These are phyloP conservation scores for Myotis findleyi DNA, from an alignment of 2,797 vertebrate genomes.

Conservation along the genomic window DNA sequence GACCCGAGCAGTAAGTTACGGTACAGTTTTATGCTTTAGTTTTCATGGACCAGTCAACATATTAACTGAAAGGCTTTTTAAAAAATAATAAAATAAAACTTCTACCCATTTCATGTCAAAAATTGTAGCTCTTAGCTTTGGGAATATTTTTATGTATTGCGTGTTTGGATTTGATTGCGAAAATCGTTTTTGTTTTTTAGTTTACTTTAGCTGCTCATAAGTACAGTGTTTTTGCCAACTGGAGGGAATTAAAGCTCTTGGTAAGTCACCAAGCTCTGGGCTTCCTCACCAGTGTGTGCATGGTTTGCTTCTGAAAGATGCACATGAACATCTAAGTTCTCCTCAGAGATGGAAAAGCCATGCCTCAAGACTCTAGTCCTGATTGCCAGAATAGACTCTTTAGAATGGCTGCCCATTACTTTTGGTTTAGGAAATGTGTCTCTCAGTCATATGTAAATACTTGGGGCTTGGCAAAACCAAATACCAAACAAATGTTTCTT, in stretches of 20 bases:
- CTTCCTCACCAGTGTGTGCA: neutral
- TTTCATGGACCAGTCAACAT: neutral
- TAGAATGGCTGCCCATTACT: neutral
- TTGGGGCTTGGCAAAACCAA: constrained; percentile 32
- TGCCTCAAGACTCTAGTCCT: neutral
- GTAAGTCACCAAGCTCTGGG: neutral
- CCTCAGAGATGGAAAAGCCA: neutral
- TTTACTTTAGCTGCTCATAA: neutral
- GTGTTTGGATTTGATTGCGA: constrained; percentile 7
- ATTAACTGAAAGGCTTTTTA: neutral
- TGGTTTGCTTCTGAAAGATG: neutral
- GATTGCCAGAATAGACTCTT: neutral
- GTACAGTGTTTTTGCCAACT: neutral
- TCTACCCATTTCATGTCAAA: neutral
- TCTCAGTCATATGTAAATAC: neutral
- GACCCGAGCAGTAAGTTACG: neutral
- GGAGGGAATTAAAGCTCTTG: neutral
- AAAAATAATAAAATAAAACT: neutral
- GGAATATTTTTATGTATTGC: neutral
- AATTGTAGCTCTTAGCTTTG: neutral
- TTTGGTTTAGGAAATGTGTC: neutral
- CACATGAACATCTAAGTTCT: neutral
- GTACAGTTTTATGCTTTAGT: neutral
- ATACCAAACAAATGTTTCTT: constrained; percentile 23
- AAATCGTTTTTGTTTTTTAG: neutral